These are phyloP conservation scores for Thymelicus sylvestris DNA, from an alignment of 2,888 invertebrate species.

Conservation along the genomic window DNA sequence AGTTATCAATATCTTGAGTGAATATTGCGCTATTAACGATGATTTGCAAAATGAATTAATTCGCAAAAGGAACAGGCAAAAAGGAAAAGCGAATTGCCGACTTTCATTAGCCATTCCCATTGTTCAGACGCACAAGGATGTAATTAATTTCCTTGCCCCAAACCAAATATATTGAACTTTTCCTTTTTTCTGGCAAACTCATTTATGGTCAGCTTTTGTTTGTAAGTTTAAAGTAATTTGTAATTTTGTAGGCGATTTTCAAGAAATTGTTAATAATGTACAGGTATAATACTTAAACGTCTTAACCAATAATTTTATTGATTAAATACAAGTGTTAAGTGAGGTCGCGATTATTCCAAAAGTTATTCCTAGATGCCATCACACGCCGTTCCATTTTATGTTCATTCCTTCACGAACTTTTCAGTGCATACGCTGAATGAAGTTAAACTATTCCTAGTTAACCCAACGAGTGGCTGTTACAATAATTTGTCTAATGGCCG, in stretches of 20 bases:
- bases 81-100: constrained; percentile 15
- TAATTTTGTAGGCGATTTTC: not conserved
- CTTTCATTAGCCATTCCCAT: constrained; percentile 44
- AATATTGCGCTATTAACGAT: not conserved
- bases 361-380: too few relatives aligned
- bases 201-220: not conserved
- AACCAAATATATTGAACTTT: constrained; percentile 34
- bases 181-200: constrained; percentile 1
- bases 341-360: too few relatives aligned
- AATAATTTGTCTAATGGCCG: constrained; percentile 22
- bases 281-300: too few relatives aligned
- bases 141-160: constrained; percentile 44
- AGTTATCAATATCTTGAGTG: not conserved
- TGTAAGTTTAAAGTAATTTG: not conserved
- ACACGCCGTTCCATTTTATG: too few relatives aligned
- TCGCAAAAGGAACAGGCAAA: constrained; percentile 7
- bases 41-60: constrained; percentile 12
- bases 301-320: too few relatives aligned
- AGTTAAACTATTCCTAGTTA: constrained; percentile 11
- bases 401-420: not conserved
- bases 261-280: not conserved
- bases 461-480: constrained; percentile 10
- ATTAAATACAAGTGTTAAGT: too few relatives aligned
- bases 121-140: constrained; percentile 43
- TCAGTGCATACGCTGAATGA: not conserved